Evolutionary conservation across 2,113 vertebrate species (phyloP).

Genomic region (Neopipo cinnamomea): DNA sequence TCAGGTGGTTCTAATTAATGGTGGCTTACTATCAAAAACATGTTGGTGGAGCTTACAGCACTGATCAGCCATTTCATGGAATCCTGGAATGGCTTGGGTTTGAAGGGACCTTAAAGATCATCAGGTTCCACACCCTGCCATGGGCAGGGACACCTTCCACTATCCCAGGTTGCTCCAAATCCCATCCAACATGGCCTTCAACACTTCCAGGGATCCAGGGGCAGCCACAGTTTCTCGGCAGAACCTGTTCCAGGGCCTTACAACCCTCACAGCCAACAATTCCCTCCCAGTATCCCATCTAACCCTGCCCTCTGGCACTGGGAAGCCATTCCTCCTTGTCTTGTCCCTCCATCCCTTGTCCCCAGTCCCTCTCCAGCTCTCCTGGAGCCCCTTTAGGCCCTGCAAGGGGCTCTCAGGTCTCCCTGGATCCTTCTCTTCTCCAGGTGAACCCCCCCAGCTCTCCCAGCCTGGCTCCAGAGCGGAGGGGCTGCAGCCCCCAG

Average conservation of each 20-base stretch:
- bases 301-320: fast-evolving
- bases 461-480: not conserved
- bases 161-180: fast-evolving
- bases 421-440: not conserved
- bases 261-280: not conserved
- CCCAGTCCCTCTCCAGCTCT: not conserved
- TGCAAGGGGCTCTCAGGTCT: not conserved
- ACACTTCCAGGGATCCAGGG: not conserved
- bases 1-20: not conserved
- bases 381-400: not conserved
- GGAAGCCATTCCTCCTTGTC: not conserved
- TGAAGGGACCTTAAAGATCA: not conserved
- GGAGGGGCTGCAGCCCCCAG: not conserved
- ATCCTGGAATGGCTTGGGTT: not conserved
- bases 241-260: not conserved
- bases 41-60: not conserved
- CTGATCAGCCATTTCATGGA: not conserved
- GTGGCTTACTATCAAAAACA: not conserved
- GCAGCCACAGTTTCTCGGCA: not conserved
- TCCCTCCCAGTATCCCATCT: not conserved
- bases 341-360: not conserved
- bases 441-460: fast-evolving
- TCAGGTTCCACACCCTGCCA: not conserved
- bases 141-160: not conserved
- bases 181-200: fast-evolving